Conservation (phyloP, 2,113 vertebrate genomes). For the Cottus gobio region DNA sequence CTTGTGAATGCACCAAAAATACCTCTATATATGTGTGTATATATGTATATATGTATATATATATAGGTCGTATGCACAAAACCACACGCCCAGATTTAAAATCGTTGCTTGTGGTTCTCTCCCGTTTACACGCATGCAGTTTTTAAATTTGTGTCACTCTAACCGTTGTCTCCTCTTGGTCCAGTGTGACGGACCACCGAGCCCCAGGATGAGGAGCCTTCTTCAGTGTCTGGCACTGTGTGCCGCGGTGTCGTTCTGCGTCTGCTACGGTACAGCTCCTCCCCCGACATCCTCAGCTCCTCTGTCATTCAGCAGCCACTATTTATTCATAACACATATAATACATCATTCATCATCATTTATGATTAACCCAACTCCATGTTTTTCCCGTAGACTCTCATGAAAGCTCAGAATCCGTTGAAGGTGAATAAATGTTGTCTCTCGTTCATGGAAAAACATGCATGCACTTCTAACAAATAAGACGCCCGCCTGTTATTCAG, state of each 20-base stretch:
- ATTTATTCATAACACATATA: not conserved
- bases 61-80: slow-evolving; percentile 3
- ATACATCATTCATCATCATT: slow-evolving; percentile 16
- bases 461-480: slow-evolving; percentile 52
- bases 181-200: slow-evolving; percentile 40
- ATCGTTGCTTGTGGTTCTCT: slow-evolving; percentile 15
- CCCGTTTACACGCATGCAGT: slow-evolving; percentile 14
- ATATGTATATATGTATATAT: not conserved
- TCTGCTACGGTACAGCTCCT: slow-evolving; percentile 70
- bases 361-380: slow-evolving; percentile 55
- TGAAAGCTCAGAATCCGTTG: slow-evolving; percentile 83
- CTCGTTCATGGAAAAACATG: slow-evolving; percentile 64
- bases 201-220: slow-evolving; percentile 68
- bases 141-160: slow-evolving; percentile 15
- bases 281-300: not conserved
- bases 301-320: not conserved
- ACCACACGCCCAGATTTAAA: slow-evolving; percentile 46
- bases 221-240: slow-evolving; percentile 70
- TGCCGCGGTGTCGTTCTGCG: slow-evolving; percentile 63
- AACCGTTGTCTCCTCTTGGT: slow-evolving; percentile 21
- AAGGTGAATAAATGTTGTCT: slow-evolving; percentile 78
- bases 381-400: slow-evolving; percentile 80
- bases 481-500: not conserved
- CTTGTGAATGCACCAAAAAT: not conserved
- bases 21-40: not conserved